Base-by-base conservation (phyloP, 2,888 invertebrate genomes). In the Eristalis tenax region DNA sequence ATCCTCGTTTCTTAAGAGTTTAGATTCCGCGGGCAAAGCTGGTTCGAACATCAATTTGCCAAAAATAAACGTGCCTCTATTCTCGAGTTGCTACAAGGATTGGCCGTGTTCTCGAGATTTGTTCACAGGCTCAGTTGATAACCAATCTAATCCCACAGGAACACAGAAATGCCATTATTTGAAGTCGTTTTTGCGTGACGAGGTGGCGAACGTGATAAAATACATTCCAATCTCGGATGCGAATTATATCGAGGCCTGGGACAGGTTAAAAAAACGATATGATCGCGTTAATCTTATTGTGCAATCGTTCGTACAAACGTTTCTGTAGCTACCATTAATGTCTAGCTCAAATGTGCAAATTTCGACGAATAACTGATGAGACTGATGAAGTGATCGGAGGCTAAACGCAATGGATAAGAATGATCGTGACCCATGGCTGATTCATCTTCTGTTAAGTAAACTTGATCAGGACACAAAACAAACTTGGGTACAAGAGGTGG, bases 21-120 rank as follows among this genome's bases (percentile, higher is more conserved):
- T n/a, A n/a, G n/a, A n/a, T n/a, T n/a, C n/a, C n/a, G n/a, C n/a
- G n/a, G 13, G 32, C 2, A 38, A 57, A 26, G n/a, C 23, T 13
- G 10, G 57, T 38, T 64, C 69, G 0, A 76, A 63, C 15, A 64
- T 38, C 0, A 56, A 81, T 13, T 57, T 40, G 40, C 40, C 40
- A 40, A 40, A 40, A 40, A 40, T 40, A 40, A 40, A 3, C 15
- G 15, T 89, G 3, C 83, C 86, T 8, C 75, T 65, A 40, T 89
- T 88, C 56, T 28, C 70, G 2, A 88, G 88, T 13, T 28, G 73
- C 10, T 89, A 82, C 28, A 88, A 88, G 22, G 80, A 87, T 40
- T 89, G 88, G 88, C 83, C 75, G 4, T 70, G 80, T 11, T 89
- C 88, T 35, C 77, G 79, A 26, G 86, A 89, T 68, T 59, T 88